Conservation (phyloP, 2,113 vertebrate genomes). For the Perognathus longimembris region DNA sequence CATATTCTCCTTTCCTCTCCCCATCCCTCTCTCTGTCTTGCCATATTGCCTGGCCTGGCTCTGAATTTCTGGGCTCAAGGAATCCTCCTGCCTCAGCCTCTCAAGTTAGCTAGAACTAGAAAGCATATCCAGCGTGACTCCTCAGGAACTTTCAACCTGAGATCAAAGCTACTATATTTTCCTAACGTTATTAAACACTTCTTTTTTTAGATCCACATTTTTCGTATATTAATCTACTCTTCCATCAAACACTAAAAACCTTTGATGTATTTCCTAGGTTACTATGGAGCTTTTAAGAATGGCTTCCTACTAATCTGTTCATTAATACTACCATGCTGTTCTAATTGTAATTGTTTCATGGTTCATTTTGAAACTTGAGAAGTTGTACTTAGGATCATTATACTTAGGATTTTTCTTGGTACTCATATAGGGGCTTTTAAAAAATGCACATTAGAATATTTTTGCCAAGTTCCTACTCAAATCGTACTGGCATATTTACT, state of each 20-base stretch:
- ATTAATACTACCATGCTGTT: neutral
- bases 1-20: too few relatives aligned
- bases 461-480: neutral
- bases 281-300: neutral
- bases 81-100: neutral
- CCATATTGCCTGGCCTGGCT: neutral
- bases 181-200: neutral
- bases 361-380: neutral
- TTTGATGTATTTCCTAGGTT: neutral
- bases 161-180: constrained; percentile 3
- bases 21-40: neutral
- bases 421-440: neutral
- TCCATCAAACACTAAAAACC: neutral
- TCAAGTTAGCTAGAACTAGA: neutral
- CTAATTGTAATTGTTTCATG: neutral
- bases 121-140: neutral
- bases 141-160: neutral
- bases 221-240: neutral
- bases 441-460: constrained; percentile 34
- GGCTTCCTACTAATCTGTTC: neutral
- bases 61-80: neutral
- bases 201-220: constrained; percentile 1
- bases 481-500: constrained; percentile 10
- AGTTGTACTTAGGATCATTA: neutral
- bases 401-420: constrained; percentile 15